Base-by-base conservation (phyloP, 1,140 invertebrate genomes). In the Drosophila funebris region DNA sequence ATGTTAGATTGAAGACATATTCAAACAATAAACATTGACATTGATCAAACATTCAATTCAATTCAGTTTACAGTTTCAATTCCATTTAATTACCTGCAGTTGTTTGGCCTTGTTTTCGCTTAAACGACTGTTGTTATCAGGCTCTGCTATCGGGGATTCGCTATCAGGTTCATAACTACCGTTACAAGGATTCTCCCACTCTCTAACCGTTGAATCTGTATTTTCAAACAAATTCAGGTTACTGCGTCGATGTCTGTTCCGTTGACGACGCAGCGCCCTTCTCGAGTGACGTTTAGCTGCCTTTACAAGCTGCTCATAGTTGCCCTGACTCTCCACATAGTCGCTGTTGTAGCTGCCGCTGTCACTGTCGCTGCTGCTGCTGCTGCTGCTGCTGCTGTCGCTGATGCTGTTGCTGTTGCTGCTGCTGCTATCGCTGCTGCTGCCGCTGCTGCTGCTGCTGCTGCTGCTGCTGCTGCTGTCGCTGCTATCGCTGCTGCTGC, bases 101-200 rank as follows among this genome's bases (percentile, higher is more conserved):
- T 27, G n/a, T n/a, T n/a, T n/a, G n/a, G n/a, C n/a, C n/a, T n/a
- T n/a, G n/a, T n/a, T n/a, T n/a, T n/a, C n/a, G n/a, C n/a, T n/a
- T n/a, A n/a, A n/a, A n/a, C n/a, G n/a, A n/a, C n/a, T 57, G 0
- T 53, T 62, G 8, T n/a, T 58, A 4, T 68, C 73, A 5, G n/a
- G 3, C 1, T 66, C 61, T 0, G 9, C 3, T 14, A 29, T 11
- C 29, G 56, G 50, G 56, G 50, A 1, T 22, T 43, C 36, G 48
- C 63, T n/a, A 7, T 61, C 54, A 1, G 70, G 54, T 13, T 54
- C 22, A 24, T 75, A 79, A 58, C 31, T 39, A 5, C 82, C 87
- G 2, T 78, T 76, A 64, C 87, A 90, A 5, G 87, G 81, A 60
- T 90, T 90, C 73, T 83, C 70, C 87, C 87, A 90, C 14, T 82